phyloP scores from a whole-genome alignment of 2,113 vertebrate species.

The Hyla sarda region DNA sequence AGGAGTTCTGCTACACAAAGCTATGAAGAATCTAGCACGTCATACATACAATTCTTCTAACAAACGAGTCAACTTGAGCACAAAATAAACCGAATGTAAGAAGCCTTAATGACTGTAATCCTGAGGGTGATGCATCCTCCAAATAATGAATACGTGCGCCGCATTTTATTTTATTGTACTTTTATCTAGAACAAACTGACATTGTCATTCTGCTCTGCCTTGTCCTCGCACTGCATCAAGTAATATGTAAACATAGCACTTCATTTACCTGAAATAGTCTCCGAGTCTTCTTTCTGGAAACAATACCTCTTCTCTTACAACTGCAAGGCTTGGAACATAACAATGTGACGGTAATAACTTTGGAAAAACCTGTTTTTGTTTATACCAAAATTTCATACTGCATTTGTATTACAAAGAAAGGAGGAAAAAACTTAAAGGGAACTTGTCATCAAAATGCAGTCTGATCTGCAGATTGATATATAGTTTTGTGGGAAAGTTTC shows the following conservation, averaged over 20 bases:
- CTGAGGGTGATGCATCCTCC: not conserved
- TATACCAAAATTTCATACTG: not conserved
- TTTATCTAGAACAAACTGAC: conserved; percentile 27
- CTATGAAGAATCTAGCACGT: not conserved
- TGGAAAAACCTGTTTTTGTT: not conserved
- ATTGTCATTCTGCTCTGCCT: conserved; percentile 12
- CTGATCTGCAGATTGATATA: too few species aligned
- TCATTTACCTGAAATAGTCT: conserved; percentile 26
- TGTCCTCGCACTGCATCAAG: conserved; percentile 10
- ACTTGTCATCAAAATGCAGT: not conserved
- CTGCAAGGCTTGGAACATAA: not conserved
- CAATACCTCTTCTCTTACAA: not conserved
- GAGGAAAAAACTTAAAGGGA: not conserved
- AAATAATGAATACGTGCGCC: not conserved
- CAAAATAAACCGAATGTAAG: not conserved
- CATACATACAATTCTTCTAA: not conserved
- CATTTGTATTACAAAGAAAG: not conserved
- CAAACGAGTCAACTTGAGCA: not conserved
- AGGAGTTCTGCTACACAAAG: too few species aligned
- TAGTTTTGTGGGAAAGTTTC: too few species aligned
- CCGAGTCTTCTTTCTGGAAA: not conserved
- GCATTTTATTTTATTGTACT: not conserved
- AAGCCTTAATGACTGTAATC: not conserved
- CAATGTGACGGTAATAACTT: not conserved
- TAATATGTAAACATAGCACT: conserved; percentile 22